Base-by-base conservation (phyloP, 2,113 vertebrate genomes). In the Dinomys branickii region DNA sequence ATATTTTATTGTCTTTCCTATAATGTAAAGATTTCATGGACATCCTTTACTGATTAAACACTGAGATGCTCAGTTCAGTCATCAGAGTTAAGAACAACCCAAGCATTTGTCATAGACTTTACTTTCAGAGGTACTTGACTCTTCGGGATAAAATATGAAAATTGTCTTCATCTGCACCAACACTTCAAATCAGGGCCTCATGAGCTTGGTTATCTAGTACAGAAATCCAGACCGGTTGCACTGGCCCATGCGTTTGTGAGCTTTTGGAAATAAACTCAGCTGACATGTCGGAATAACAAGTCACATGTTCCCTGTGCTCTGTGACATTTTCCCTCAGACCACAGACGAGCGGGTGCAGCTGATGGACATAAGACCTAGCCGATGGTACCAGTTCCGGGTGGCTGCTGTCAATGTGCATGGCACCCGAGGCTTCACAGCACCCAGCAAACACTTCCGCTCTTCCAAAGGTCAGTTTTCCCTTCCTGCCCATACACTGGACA, bases 321-420 rank as follows among this genome's bases (percentile, higher is more conserved):
- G 16, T 91, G 83, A 7, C n/a, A 0, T 97, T 98, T 98, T 97
- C 97, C 97, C 82, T 14, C 98, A 99, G 99, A 99, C 99, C 47
- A 99, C 99, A 3, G 99, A 99, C 0, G 99, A 99, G 97, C 98
- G 98, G 0, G 92, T 99, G 41, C 99, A 98, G 94, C 98, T 99
- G 98, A 98, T 81, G 0, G 99, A 99, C 98, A 98, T 99, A 95
- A 98, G 99, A 63, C 99, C 99, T 3, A 99, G 99, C 98, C 97
- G 99, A 92, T 99, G 99, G 99, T 99, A 99, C 98, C 99, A 99
- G 99, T 99, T 99, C 98, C 99, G 99, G 0, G 99, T 99, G 97
- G 99, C 99, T 0, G 99, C 99, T 0, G 99, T 99, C 85, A 99
- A 99, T 0, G 99, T 99, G 54, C 99, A 99, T 0, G 99, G 99